These are phyloP conservation scores for Circaetus cinerascens DNA, from an alignment of 2,113 vertebrate genomes.

Conservation along the genomic window DNA sequence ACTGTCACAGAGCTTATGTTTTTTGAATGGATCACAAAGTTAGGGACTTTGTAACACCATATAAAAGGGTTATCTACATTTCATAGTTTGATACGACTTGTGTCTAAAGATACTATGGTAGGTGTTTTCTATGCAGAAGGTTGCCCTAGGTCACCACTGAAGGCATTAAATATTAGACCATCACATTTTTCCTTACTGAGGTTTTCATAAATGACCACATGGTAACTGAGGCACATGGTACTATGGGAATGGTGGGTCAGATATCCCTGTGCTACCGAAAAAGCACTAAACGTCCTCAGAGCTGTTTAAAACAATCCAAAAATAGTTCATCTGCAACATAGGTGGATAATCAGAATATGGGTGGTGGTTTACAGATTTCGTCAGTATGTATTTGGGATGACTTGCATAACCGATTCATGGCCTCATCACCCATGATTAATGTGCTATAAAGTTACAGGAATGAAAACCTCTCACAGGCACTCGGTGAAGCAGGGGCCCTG, in stretches of 20 bases:
- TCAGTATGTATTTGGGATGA: not conserved
- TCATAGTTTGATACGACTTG: not conserved
- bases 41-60: not conserved
- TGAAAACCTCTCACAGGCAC: not conserved
- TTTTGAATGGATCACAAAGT: not conserved
- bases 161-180: not conserved
- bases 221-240: not conserved
- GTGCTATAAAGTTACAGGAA: constrained; percentile 10
- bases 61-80: not conserved
- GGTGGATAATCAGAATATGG: not conserved
- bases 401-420: not conserved
- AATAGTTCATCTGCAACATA: not conserved
- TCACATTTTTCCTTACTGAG: not conserved
- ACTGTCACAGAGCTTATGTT: not conserved
- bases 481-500: not conserved
- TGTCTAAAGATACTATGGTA: not conserved
- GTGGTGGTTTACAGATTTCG: not conserved
- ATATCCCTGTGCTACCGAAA: not conserved
- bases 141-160: not conserved
- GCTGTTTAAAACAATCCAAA: not conserved
- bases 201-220: not conserved
- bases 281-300: not conserved
- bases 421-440: constrained; percentile 37
- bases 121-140: not conserved
- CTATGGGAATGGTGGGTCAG: not conserved